A percentile compares a stretch with the other conserved stretches of the same genome.
Evolutionary conservation across 2,113 vertebrate genomes (phyloP).

Genomic region (Nothoprocta pentlandii): DNA sequence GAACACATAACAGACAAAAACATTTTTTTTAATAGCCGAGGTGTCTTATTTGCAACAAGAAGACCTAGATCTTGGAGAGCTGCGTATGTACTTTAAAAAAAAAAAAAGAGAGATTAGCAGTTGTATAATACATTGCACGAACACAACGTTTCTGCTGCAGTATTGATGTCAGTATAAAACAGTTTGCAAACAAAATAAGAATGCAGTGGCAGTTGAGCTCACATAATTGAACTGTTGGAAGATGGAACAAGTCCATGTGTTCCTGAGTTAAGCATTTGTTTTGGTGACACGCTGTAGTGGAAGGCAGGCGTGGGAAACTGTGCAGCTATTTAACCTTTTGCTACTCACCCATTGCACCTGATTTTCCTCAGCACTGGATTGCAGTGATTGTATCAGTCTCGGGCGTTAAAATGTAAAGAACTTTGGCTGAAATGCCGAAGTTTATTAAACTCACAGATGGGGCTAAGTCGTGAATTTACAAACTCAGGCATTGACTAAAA

Average conservation of each 20-base stretch:
- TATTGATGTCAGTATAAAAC: conserved; percentile 13
- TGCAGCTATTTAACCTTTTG: conserved; percentile 18
- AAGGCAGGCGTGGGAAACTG: background rate
- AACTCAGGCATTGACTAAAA: background rate
- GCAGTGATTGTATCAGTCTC: background rate
- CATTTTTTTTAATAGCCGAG: conserved; percentile 62
- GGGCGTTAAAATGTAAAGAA: background rate
- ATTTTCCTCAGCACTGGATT: background rate
- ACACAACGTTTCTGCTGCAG: conserved; percentile 13
- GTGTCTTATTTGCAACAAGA: conserved; percentile 25
- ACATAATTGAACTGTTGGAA: conserved; percentile 33
- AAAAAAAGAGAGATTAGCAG: background rate
- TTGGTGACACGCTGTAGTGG: background rate
- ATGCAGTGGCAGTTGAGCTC: conserved; percentile 18
- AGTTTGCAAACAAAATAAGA: conserved; percentile 43
- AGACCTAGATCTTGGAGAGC: conserved; percentile 39
- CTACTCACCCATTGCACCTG: background rate
- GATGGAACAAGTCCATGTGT: background rate
- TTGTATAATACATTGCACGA: background rate
- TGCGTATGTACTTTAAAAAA: conserved; percentile 5
- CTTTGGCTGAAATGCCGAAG: background rate
- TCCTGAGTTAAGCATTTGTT: conserved; percentile 5
- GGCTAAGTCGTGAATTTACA: background rate
- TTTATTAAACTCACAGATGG: background rate
- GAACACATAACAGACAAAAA: conserved; percentile 70